phyloP scores from a whole-genome alignment of 2,888 invertebrate genomes.

The Nomada flava region DNA sequence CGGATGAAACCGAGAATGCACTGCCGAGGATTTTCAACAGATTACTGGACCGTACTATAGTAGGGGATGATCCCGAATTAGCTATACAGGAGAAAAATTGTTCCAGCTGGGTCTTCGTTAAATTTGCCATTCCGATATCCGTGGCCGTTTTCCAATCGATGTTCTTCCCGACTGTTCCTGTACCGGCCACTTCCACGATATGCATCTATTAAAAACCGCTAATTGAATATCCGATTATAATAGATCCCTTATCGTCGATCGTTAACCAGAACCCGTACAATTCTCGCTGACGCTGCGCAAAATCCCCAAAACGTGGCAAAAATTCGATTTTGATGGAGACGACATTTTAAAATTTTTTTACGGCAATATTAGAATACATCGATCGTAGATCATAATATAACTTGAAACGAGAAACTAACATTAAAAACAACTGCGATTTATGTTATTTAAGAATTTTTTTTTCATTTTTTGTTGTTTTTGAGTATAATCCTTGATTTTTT shows the following conservation, averaged over 20 bases:
- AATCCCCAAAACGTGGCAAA: too few species aligned
- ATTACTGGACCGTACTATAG: constrained; percentile 77
- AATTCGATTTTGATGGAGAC: too few species aligned
- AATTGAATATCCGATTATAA: background rate
- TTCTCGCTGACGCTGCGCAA: background rate
- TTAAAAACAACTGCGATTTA: too few species aligned
- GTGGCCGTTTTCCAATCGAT: constrained; percentile 76
- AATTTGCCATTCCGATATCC: constrained; percentile 82
- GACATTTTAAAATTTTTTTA: too few species aligned
- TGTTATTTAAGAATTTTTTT: too few species aligned
- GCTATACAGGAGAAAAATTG: constrained; percentile 78
- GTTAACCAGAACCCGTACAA: background rate
- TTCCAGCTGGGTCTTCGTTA: constrained; percentile 82
- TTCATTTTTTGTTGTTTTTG: too few species aligned
- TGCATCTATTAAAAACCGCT: constrained; percentile 79
- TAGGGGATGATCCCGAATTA: constrained; percentile 67
- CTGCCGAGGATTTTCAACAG: constrained; percentile 82
- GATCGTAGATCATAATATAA: too few species aligned
- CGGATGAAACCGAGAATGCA: constrained; percentile 77
- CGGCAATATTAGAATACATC: too few species aligned
- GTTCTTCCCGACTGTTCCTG: constrained; percentile 78
- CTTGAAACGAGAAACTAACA: too few species aligned
- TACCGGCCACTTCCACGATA: constrained; percentile 84
- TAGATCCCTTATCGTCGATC: background rate
- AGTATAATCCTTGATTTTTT: too few species aligned